Base-by-base conservation (phyloP, 2,888 invertebrate species). In the Drosophila rellima region DNA sequence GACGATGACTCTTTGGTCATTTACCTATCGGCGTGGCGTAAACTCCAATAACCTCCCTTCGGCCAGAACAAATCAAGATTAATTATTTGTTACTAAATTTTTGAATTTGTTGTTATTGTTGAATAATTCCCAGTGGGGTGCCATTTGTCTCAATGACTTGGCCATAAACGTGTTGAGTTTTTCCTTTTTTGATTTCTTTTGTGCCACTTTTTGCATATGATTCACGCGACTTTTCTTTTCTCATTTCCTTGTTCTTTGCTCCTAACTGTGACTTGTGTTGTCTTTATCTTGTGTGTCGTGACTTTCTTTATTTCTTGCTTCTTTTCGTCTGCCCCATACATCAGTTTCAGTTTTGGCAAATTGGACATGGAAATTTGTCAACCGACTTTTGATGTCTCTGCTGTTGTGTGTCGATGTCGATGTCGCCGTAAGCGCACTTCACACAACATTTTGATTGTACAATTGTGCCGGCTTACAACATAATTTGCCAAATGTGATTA, bases 401-500 rank as follows among this genome's bases (percentile, higher is more conserved):
- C 50, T 48, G 18, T 48, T 66, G 31, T 54, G 42, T 50, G 26
- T 45, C 17, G 37, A 7, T 74, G 69, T 78, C 79, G 68, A 7
- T 74, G 69, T 78, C 79, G 68, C 18, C 20, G 48, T 8, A n/a
- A 33, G 50, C 50, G 33, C 51, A 10, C 59, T 39, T 66, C 76
- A 63, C 71, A 66, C 75, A 63, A 75, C 56, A 55, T 76, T 76
- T 67, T 68, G 61, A 80, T 81, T 83, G 79, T 83, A 82, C 86
- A 82, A 83, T 80, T 83, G 78, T 44, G 54, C 31, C 47, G 57
- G 71, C 79, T 86, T 83, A 79, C 83, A 83, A 86, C 83, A 83
- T 83, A 83, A 83, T 86, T 83, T 86, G 81, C 81, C 79, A 83
- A 86, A 83, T 86, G 78, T 76, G 78, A 83, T 83, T 83, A 83